Conservation (phyloP, 2,888 invertebrate species). For the Orthosia gothica region DNA sequence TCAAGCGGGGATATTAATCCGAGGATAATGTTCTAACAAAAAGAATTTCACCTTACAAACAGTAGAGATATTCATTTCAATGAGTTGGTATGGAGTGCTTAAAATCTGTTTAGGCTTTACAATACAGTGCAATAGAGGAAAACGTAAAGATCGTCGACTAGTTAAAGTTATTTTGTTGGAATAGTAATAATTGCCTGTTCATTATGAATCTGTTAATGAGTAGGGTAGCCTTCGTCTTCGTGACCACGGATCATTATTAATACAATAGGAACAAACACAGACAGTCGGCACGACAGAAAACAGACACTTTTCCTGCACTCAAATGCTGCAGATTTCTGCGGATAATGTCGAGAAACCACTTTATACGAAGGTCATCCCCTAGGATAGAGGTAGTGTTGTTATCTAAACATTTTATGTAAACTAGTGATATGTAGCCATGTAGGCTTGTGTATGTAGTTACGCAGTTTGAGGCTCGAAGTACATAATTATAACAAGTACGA, state of each 20-base stretch:
- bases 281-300: slow-evolving; percentile 58
- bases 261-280: slow-evolving; percentile 56
- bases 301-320: slow-evolving; percentile 56
- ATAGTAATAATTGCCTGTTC: slow-evolving; percentile 47
- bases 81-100: slow-evolving; percentile 5
- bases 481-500: background rate
- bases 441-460: background rate
- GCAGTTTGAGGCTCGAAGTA: background rate
- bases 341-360: slow-evolving; percentile 29
- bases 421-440: slow-evolving; percentile 5
- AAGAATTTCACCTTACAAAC: slow-evolving; percentile 65
- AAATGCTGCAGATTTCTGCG: slow-evolving; percentile 45
- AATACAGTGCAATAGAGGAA: slow-evolving; percentile 42
- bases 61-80: slow-evolving; percentile 14
- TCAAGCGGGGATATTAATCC: slow-evolving; percentile 79
- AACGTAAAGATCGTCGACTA: slow-evolving; percentile 30
- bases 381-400: slow-evolving; percentile 21
- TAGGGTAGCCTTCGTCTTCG: slow-evolving; percentile 68
- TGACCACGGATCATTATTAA: slow-evolving; percentile 70
- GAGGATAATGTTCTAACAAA: slow-evolving; percentile 72
- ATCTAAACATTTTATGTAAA: slow-evolving; percentile 9
- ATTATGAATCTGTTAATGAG: slow-evolving; percentile 70
- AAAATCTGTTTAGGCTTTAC: slow-evolving; percentile 27
- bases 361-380: slow-evolving; percentile 59
- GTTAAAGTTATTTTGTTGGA: slow-evolving; percentile 38